Base-by-base conservation (phyloP, 1,140 invertebrate species). In the Belonocnema kinseyi region DNA sequence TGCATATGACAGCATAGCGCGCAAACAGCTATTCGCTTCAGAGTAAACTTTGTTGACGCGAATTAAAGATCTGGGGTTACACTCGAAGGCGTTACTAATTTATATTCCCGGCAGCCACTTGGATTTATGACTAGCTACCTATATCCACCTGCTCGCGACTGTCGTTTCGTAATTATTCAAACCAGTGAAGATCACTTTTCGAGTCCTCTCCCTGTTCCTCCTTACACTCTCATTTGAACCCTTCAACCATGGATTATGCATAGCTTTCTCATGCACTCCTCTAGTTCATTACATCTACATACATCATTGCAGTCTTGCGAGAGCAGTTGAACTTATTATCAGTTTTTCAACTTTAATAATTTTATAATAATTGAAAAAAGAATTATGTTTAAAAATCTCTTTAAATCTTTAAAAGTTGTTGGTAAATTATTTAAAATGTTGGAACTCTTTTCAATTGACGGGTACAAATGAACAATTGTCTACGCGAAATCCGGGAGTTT, bases 41-140 rank as follows among this genome's bases (percentile, higher is more conserved):
- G 21, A 58, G 79, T 78, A 84, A 84, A 82, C 79, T 84, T 81
- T 77, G 78, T 80, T 82, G 79, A 82, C 77, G 73, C 79, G 77
- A 84, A 81, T 82, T 76, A 72, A 82, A 82, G 82, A 53, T 77
- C 79, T 77, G 81, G 76, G 54, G 77, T 80, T 75, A 77, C 40
- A 46, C 71, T 72, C 58, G 56, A 54, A 75, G 80, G 74, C 72
- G 73, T 58, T 73, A 75, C 78, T 87, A 83, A 87, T 87, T 86
- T 85, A 84, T 87, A 87, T 87, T 84, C 86, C 75, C 80, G 78
- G 72, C 83, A 82, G 77, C 79, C 75, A 72, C 77, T 72, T 70
- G 75, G 79, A 86, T 83, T 81, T 78, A 79, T 84, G 79, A 82
- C 79, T 76, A 76, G 77, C 73, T 79, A 78, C 66, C 13, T 74